Evolutionary conservation across 2,797 vertebrate genomes (phyloP).

Genomic region (Labroides dimidiatus): DNA sequence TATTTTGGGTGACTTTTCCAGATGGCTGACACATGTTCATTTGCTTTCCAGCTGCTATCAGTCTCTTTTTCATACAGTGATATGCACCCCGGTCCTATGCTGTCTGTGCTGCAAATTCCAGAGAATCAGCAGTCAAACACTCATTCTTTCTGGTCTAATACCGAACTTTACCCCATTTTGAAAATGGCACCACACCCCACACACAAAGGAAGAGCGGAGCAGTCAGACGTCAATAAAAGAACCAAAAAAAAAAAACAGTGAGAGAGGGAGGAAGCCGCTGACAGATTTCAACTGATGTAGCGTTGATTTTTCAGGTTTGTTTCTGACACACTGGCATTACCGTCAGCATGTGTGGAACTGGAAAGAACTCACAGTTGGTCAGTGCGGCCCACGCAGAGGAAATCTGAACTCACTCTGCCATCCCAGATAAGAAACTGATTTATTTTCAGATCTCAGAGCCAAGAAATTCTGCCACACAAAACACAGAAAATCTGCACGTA

Average conservation of each 20-base stretch:
- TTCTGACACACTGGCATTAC: constrained; percentile 47
- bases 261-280: neutral
- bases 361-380: constrained; percentile 48
- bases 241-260: too few relatives aligned
- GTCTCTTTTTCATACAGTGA: constrained; percentile 81
- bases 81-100: constrained; percentile 71
- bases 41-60: constrained; percentile 78
- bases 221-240: constrained; percentile 2
- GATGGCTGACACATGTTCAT: constrained; percentile 82
- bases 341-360: constrained; percentile 39
- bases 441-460: constrained; percentile 66
- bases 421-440: constrained; percentile 77
- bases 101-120: constrained; percentile 74
- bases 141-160: constrained; percentile 48
- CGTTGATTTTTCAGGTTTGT: constrained; percentile 7
- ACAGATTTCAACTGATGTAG: too few relatives aligned
- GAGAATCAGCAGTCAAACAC: constrained; percentile 66
- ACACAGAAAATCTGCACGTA: constrained; percentile 54
- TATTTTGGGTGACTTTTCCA: constrained; percentile 77
- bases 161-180: constrained; percentile 69
- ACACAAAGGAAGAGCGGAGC: constrained; percentile 28
- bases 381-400: constrained; percentile 54
- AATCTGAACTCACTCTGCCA: constrained; percentile 71
- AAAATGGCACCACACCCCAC: constrained; percentile 45
- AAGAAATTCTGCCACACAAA: constrained; percentile 58